Conservation (phyloP, 2,113 vertebrate genomes). For the Gorsachius goisagi region DNA sequence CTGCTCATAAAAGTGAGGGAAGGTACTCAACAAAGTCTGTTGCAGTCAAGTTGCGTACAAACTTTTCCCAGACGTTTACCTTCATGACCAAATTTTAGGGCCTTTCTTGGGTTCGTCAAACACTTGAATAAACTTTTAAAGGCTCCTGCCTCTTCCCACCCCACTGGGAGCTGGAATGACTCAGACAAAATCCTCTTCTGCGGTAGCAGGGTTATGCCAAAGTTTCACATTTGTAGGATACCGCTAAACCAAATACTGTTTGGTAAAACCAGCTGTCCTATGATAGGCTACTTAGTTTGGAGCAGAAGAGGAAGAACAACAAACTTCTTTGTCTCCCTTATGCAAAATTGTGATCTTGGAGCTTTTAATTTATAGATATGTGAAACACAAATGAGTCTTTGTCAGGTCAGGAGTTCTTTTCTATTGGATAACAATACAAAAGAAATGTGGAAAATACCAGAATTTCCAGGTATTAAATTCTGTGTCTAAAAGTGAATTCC, state of each 20-base stretch:
- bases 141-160: not conserved
- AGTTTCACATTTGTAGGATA: not conserved
- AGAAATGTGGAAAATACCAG: not conserved
- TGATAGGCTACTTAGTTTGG: not conserved
- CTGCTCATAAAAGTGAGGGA: not conserved
- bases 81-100: not conserved
- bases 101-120: not conserved
- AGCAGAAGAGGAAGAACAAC: not conserved
- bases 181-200: not conserved
- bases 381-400: not conserved
- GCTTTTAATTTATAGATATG: not conserved
- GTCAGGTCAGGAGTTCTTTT: not conserved
- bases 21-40: not conserved
- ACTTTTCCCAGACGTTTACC: not conserved
- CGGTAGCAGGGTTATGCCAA: not conserved
- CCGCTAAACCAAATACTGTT: not conserved
- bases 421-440: not conserved
- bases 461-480: not conserved
- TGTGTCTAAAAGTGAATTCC: not conserved
- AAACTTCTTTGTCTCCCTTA: not conserved
- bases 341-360: not conserved
- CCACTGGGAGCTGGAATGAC: not conserved
- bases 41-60: not conserved
- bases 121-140: not conserved
- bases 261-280: not conserved